Base-by-base conservation (phyloP, 2,113 vertebrate genomes). In the Hippocampus abdominalis region DNA sequence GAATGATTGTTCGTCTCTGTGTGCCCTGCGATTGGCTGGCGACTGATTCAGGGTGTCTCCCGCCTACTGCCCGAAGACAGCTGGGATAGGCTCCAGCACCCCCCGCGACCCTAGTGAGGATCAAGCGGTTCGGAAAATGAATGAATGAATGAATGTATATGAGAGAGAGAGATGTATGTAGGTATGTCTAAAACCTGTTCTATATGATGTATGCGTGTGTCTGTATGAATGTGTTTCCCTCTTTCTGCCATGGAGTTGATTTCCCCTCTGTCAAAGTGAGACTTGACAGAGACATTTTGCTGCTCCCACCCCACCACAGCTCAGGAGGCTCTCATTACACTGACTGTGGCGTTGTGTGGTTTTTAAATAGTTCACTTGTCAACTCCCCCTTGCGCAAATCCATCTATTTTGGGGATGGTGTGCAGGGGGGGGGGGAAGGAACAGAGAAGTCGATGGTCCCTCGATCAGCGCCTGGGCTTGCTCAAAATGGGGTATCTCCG, bases 351-450 rank as follows among this genome's bases (percentile, higher is more conserved):
- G 82, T 73, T 86, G 88, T 84, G 74, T 60, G 74, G 84, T 89
- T 92, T 36, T 92, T 88, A 93, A 93, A 93, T 93, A 93, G 91
- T 86, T 75, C 49, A 23, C 69, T 74, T 84, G 86, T 88, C 86
- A 83, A 84, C 88, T 89, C 89, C 88, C 82, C 88, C 84, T 78
- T 68, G 66, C 73, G 73, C 71, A 84, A 82, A 87, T 84, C 76
- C 39, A 67, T 88, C 91, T 93, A 92, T 93, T 92, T 90, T 90
- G 71, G 80, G 84, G 67, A 49, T 54, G 70, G 51, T 2, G 66
- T 68, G 69, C 73, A 63, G 78, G 71, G 68, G 81, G 77, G 71
- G 76, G 71, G 67, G 79, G 42, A 75, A 72, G 71, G 80, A 64
- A 70, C 48, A 62, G 63, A 70, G 67, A 64, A 81, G 80, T 64